A percentile compares a stretch with the other conserved stretches of the same genome.
Evolutionary conservation across 2,888 invertebrate genomes (phyloP).

Genomic region (Mythimna impura): DNA sequence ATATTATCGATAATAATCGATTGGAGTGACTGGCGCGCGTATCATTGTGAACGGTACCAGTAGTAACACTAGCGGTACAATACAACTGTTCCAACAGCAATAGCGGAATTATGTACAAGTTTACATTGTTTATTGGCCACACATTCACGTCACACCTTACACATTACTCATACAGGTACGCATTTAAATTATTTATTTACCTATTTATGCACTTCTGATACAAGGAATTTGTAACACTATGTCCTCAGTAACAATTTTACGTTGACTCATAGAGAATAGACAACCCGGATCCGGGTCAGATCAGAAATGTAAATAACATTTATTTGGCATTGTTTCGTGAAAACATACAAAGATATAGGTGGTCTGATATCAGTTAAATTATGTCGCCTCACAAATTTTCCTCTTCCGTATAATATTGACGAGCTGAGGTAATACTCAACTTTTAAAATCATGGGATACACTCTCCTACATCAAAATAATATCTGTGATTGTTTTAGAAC

Average conservation of each 20-base stretch:
- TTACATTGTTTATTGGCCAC: conserved; percentile 63
- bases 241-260: conserved; percentile 28
- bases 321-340: conserved; percentile 40
- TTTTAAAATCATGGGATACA: neutral
- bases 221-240: conserved; percentile 4
- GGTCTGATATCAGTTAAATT: neutral
- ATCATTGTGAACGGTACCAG: conserved; percentile 79
- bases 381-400: neutral
- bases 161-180: conserved; percentile 51
- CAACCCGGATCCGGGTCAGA: conserved; percentile 64
- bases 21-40: conserved; percentile 74
- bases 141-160: conserved; percentile 58
- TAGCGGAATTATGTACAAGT: conserved; percentile 65
- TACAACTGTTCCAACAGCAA: conserved; percentile 78
- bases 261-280: conserved; percentile 24
- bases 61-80: conserved; percentile 84
- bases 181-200: conserved; percentile 13
- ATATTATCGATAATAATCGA: conserved; percentile 80
- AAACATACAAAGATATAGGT: neutral
- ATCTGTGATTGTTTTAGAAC: conserved; percentile 17
- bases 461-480: neutral
- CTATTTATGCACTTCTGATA: conserved; percentile 16
- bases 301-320: conserved; percentile 46
- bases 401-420: neutral
- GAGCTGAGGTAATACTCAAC: neutral